Evolutionary conservation across 2,888 invertebrate species (phyloP).

Genomic region (Ferdinandea cuprea): DNA sequence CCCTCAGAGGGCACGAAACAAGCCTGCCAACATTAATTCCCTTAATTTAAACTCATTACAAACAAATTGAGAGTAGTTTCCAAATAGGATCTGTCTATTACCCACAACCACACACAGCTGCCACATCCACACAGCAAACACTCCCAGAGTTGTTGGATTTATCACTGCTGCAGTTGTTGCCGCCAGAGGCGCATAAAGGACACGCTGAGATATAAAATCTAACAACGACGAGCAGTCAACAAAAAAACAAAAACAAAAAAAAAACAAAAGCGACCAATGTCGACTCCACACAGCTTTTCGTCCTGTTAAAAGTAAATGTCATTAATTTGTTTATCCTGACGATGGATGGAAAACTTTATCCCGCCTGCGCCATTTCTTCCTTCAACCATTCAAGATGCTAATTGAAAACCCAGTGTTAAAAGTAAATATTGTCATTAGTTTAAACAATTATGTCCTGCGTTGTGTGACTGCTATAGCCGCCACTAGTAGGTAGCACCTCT

Average conservation of each 20-base stretch:
- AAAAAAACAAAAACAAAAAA: constrained; percentile 23
- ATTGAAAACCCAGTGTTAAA: constrained; percentile 72
- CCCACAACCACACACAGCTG: constrained; percentile 7
- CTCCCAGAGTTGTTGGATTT: neutral
- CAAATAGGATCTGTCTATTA: constrained; percentile 57
- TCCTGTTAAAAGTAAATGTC: constrained; percentile 69
- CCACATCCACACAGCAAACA: neutral
- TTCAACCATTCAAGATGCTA: constrained; percentile 58
- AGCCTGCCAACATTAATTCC: constrained; percentile 54
- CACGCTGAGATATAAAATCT: constrained; percentile 19
- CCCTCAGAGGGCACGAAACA: no score
- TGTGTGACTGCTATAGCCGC: constrained; percentile 50
- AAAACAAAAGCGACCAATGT: constrained; percentile 31
- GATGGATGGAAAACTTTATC: constrained; percentile 26
- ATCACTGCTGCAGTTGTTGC: constrained; percentile 25
- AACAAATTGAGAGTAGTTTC: constrained; percentile 67
- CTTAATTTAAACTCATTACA: constrained; percentile 67
- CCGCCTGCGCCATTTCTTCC: constrained; percentile 26
- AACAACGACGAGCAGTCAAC: neutral
- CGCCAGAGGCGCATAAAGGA: constrained; percentile 3
- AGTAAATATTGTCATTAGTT: constrained; percentile 74
- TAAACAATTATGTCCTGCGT: constrained; percentile 72
- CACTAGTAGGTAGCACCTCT: constrained; percentile 13
- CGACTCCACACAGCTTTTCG: constrained; percentile 48
- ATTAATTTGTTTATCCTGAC: constrained; percentile 67